A percentile compares a stretch with the other conserved stretches of the same genome.
These are phyloP conservation scores for Thera obeliscata DNA, from an alignment of 2,888 invertebrate species.

Conservation along the genomic window DNA sequence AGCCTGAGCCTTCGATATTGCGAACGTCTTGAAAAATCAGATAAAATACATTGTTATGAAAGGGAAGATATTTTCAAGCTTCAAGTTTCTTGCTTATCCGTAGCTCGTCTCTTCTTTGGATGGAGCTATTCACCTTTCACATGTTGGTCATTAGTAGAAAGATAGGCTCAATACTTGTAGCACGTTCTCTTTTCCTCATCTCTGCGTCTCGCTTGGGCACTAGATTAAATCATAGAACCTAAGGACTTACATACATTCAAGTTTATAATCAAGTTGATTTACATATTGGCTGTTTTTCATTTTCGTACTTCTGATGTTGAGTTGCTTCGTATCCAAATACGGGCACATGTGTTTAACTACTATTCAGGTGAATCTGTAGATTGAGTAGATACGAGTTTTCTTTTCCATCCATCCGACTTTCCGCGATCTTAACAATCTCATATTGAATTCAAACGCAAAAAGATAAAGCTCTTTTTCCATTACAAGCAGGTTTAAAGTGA, in stretches of 20 bases:
- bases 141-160: constrained; percentile 78
- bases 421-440: too few species aligned
- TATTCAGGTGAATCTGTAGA: too few species aligned
- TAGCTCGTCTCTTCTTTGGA: constrained; percentile 57
- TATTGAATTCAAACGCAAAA: background rate
- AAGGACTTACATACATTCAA: background rate
- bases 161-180: constrained; percentile 75
- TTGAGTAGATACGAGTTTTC: too few species aligned
- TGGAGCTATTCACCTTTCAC: constrained; percentile 78
- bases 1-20: background rate
- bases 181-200: constrained; percentile 64
- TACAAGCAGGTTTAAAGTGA: constrained; percentile 27
- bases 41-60: constrained; percentile 9
- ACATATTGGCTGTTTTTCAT: background rate
- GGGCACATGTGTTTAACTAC: too few species aligned
- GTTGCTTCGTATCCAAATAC: too few species aligned
- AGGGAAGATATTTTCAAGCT: background rate
- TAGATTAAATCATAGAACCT: constrained; percentile 3
- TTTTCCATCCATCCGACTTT: too few species aligned
- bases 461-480: constrained; percentile 4
- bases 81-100: constrained; percentile 51
- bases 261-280: constrained; percentile 1
- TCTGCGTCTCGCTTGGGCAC: constrained; percentile 64
- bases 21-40: background rate
- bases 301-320: too few species aligned